These are phyloP conservation scores for Parnassius smintheus DNA, from an alignment of 2,888 invertebrate species.

Conservation along the genomic window DNA sequence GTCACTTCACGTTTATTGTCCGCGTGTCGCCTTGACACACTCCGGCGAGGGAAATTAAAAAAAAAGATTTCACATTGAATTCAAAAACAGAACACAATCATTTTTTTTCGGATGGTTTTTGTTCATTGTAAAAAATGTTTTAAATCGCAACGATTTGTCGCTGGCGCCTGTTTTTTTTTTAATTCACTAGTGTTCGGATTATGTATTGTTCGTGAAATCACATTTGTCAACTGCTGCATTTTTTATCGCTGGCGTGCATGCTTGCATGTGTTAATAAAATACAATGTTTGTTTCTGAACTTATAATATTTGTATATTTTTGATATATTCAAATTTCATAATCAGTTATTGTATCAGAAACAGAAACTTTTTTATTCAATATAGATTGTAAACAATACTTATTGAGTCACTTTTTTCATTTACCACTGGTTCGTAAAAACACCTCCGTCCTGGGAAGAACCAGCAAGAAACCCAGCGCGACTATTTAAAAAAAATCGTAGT, in stretches of 20 bases:
- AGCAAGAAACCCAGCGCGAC: too few relatives aligned
- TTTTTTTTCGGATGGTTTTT: conserved; percentile 4
- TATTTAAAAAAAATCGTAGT: too few relatives aligned
- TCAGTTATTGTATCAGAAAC: too few relatives aligned
- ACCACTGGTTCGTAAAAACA: too few relatives aligned
- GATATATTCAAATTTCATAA: too few relatives aligned
- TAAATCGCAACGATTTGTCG: conserved; percentile 14
- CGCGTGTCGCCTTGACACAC: conserved; percentile 13
- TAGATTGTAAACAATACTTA: too few relatives aligned
- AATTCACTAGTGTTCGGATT: not conserved
- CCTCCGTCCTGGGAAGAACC: too few relatives aligned
- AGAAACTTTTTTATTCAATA: too few relatives aligned
- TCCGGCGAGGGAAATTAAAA: conserved; percentile 13
- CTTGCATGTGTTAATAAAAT: too few relatives aligned
- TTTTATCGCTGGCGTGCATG: not conserved
- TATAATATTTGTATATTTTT: too few relatives aligned
- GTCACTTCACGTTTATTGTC: conserved; percentile 11
- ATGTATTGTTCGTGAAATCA: conserved; percentile 14
- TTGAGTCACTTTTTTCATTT: too few relatives aligned
- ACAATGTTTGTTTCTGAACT: too few relatives aligned
- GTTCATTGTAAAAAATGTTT: conserved; percentile 18
- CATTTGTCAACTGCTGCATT: conserved; percentile 10
- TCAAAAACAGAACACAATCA: conserved; percentile 8
- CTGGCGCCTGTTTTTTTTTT: conserved; percentile 4
- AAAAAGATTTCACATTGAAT: conserved; percentile 8